phyloP scores from a whole-genome alignment of 1,140 invertebrate species.

The Stegodyphus mimosarum region DNA sequence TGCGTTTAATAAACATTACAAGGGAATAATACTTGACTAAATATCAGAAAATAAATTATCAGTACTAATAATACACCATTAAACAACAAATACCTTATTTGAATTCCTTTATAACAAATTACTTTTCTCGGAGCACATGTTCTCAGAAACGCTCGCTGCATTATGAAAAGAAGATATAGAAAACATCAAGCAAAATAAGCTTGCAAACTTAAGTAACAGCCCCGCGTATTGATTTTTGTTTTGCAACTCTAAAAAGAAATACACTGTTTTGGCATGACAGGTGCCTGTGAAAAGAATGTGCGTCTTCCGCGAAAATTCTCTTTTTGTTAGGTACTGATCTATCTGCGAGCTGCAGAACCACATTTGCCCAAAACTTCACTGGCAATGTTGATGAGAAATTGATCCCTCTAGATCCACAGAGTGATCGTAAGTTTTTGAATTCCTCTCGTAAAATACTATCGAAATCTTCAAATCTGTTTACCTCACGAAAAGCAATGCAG shows the following conservation, averaged over 20 bases:
- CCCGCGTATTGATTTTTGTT: slow-evolving; percentile 31
- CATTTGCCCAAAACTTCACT: slow-evolving; percentile 50
- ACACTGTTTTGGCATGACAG: slow-evolving; percentile 41
- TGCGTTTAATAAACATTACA: too few species aligned
- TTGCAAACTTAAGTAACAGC: slow-evolving; percentile 19
- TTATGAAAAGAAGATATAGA: neutral
- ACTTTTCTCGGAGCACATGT: too few species aligned
- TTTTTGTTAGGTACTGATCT: slow-evolving; percentile 40
- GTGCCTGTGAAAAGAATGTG: slow-evolving; percentile 40
- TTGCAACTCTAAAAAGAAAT: slow-evolving; percentile 37
- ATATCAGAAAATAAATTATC: too few species aligned
- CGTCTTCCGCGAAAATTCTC: slow-evolving; percentile 44
- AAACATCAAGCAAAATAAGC: neutral
- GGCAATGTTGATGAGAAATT: slow-evolving; percentile 60
- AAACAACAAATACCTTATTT: too few species aligned
- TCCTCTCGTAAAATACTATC: slow-evolving; percentile 55
- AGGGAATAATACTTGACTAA: too few species aligned
- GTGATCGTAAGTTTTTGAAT: slow-evolving; percentile 60
- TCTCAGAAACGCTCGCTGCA: too few species aligned
- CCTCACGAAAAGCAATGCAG: slow-evolving; percentile 38
- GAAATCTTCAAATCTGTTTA: slow-evolving; percentile 60
- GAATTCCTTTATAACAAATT: too few species aligned
- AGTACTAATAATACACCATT: too few species aligned
- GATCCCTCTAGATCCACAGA: slow-evolving; percentile 49
- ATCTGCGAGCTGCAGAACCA: slow-evolving; percentile 39